Evolutionary conservation across 2,797 vertebrate species (phyloP), one percentile per base, ranked within the genome.

Genomic region (Hypotaenidia okinawae): DNA sequence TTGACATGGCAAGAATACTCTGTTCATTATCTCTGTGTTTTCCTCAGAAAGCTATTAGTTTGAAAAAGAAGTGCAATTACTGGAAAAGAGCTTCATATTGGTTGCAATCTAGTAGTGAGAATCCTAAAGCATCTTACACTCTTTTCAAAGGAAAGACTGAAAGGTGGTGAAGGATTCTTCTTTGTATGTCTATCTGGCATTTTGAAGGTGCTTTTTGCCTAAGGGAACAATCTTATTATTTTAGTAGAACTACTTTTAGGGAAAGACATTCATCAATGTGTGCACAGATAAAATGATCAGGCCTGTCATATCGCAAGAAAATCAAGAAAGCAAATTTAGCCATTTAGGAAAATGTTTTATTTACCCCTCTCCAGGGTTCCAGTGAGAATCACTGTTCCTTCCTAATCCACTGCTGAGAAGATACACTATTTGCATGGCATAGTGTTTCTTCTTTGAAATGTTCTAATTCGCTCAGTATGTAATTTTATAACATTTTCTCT

Each of bases 301-400:
- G 22, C 11, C 52, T 83, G 67, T 76, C 10, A 5, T 25, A 79
- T 63, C 68, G 55, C 14, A 55, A 39, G 64, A 90, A 96, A 82
- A 58, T 7, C 22, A 80, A 62, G 82, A 78, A 84, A 88, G n/a
- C 13, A 78, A 77, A 91, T 81, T 58, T 86, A 75, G 58, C 39
- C 64, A 63, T 80, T 92, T 90, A 52, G 57, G 64, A 72, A 89
- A 83, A 87, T 82, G 39, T 82, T 90, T 91, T 76, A 63, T 82
- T 90, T 95, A 78, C 23, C 13, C 16, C 87, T 75, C 89, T 67
- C 72, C 35, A 37, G 45, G 75, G 54, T 90, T 94, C 70, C 63
- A n/a, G 33, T 1, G 28, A 57, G 57, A 93, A 76, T 45, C 52
- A 64, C 39, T 88, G 54, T 27, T 90, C 47, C 82, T 35, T 74